Conservation (phyloP, 2,888 invertebrate species). For the Anaspis maculata region DNA sequence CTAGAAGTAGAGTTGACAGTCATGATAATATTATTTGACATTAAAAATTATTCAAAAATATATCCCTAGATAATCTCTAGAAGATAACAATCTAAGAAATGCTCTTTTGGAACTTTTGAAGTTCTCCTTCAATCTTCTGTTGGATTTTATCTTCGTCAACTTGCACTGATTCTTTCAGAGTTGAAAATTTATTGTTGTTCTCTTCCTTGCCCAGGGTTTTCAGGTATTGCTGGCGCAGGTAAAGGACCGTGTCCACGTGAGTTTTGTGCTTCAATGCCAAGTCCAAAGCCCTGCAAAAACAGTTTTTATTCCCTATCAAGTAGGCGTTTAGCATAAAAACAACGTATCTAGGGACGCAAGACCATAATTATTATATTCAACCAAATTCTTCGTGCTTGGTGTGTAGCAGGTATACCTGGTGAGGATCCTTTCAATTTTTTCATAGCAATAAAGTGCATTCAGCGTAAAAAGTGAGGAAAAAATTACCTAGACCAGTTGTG, state of each 20-base stretch:
- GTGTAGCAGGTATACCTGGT: too few species aligned
- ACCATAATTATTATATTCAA: too few species aligned
- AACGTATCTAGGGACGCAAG: too few species aligned
- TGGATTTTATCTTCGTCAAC: slow-evolving; percentile 44
- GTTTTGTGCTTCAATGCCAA: slow-evolving; percentile 65
- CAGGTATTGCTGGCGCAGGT: slow-evolving; percentile 56
- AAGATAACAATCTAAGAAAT: too few species aligned
- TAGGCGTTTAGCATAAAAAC: background rate
- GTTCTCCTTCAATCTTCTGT: slow-evolving; percentile 41
- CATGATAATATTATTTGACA: too few species aligned
- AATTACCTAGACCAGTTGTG: slow-evolving; percentile 66
- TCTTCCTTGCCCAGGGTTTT: slow-evolving; percentile 49
- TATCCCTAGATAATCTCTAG: too few species aligned
- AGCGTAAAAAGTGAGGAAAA: background rate
- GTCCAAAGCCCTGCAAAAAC: slow-evolving; percentile 56
- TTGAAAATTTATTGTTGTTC: slow-evolving; percentile 48
- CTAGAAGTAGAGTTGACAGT: too few species aligned
- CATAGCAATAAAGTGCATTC: too few species aligned
- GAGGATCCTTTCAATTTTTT: too few species aligned
- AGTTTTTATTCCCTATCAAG: background rate
- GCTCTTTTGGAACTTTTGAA: slow-evolving; percentile 16
- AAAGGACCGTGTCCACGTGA: slow-evolving; percentile 64
- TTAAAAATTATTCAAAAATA: too few species aligned
- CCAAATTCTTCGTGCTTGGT: too few species aligned
- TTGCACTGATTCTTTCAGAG: slow-evolving; percentile 39